Evolutionary conservation across 2,888 invertebrate genomes (phyloP).

Genomic region (Zaprionus lineosus): DNA sequence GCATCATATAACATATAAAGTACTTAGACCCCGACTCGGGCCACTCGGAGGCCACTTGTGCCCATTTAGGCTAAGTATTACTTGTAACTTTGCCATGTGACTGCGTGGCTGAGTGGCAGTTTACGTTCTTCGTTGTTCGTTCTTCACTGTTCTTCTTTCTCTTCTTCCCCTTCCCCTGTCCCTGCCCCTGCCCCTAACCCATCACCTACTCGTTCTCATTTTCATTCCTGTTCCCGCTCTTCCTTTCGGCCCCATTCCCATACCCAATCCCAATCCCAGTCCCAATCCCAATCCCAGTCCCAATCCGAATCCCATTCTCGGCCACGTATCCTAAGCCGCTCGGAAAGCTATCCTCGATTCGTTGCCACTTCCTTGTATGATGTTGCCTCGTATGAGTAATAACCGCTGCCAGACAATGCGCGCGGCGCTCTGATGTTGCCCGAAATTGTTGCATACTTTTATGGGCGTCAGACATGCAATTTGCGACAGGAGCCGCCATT

Average conservation of each 20-base stretch:
- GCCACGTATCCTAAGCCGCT: too few relatives aligned
- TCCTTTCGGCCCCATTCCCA: background rate
- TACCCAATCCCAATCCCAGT: background rate
- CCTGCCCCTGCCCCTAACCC: too few relatives aligned
- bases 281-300: background rate
- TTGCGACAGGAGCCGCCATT: constrained; percentile 25
- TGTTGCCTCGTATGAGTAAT: constrained; percentile 30
- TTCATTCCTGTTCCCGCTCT: background rate
- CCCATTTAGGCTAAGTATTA: constrained; percentile 76
- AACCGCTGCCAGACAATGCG: constrained; percentile 64
- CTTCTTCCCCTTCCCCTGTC: constrained; percentile 1
- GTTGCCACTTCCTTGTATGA: constrained; percentile 1
- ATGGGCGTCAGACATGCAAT: constrained; percentile 65
- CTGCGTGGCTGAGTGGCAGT: constrained; percentile 68
- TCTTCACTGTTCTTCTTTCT: constrained; percentile 9
- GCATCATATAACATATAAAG: constrained; percentile 60
- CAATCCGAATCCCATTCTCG: background rate
- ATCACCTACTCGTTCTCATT: constrained; percentile 3
- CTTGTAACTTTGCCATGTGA: constrained; percentile 76
- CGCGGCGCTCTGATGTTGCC: constrained; percentile 43
- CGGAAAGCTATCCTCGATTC: background rate
- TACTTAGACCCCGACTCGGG: constrained; percentile 18
- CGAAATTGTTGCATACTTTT: constrained; percentile 65
- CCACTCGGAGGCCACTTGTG: constrained; percentile 55
- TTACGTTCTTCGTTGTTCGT: constrained; percentile 37